phyloP scores from a whole-genome alignment of 2,888 invertebrate species.

The Elegia similella region DNA sequence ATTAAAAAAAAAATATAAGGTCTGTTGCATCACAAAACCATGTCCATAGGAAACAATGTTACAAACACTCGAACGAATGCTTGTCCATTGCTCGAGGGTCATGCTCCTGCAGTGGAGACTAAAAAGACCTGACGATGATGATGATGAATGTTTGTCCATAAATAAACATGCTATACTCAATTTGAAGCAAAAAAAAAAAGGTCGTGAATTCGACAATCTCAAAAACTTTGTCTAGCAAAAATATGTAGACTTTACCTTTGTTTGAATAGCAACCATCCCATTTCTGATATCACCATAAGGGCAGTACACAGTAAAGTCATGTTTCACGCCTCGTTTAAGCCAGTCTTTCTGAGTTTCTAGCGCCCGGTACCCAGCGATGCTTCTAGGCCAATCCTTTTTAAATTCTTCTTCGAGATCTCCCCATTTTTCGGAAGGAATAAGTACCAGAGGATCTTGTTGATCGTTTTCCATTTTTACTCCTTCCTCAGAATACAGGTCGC shows the following conservation, averaged over 20 bases:
- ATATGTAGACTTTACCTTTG: constrained; percentile 28
- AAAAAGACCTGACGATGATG: no score
- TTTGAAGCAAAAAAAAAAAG: no score
- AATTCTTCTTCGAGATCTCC: constrained; percentile 3
- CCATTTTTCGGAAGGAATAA: constrained; percentile 14
- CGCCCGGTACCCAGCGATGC: constrained; percentile 12
- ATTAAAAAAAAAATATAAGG: no score
- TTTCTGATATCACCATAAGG: constrained; percentile 38
- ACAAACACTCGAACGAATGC: no score
- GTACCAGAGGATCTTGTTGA: constrained; percentile 1
- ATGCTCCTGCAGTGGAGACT: no score
- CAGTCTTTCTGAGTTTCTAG: constrained; percentile 8
- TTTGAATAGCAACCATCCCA: constrained; percentile 37
- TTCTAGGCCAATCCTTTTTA: constrained; percentile 11
- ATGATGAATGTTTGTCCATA: no score
- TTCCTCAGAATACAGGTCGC: background rate
- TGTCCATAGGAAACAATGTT: no score
- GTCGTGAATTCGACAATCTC: no score
- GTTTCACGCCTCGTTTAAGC: background rate
- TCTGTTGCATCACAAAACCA: no score
- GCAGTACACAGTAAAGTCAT: constrained; percentile 38
- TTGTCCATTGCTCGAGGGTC: no score
- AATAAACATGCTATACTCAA: no score
- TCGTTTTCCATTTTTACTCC: background rate
- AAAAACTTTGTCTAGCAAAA: background rate